A percentile compares a stretch with the other conserved stretches of the same genome.
Conservation (phyloP, 64 coral and sea anemone species). For the Stichodactyla helianthus region DNA sequence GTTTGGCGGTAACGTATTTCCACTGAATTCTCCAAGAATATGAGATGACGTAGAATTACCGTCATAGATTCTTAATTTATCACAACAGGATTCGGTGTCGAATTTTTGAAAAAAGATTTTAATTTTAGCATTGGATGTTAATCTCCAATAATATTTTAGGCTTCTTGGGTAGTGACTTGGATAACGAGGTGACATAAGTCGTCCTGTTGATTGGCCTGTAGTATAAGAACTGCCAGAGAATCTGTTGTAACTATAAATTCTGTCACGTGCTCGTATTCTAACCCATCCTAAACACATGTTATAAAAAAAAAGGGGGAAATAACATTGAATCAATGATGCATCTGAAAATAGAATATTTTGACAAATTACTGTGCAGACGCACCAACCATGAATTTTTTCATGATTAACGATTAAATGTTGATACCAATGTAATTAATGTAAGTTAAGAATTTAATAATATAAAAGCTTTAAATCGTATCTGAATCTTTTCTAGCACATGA, state of each 20-base stretch:
- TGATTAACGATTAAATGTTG: too few relatives aligned
- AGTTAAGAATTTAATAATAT: too few relatives aligned
- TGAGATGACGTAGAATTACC: not conserved
- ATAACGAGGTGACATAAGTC: not conserved
- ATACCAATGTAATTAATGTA: too few relatives aligned
- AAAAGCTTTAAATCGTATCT: too few relatives aligned
- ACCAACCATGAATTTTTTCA: too few relatives aligned
- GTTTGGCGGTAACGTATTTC: not conserved
- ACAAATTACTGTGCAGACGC: too few relatives aligned
- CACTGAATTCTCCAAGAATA: conserved; percentile 8
- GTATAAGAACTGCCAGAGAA: not conserved
- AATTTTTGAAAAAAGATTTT: not conserved
- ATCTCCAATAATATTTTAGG: not conserved
- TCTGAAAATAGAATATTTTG: too few relatives aligned
- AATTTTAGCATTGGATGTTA: conserved; percentile 1
- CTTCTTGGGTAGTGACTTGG: not conserved
- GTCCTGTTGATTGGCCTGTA: not conserved
- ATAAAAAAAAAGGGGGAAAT: not conserved
- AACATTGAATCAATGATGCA: too few relatives aligned
- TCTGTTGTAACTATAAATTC: not conserved
- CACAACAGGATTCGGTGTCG: not conserved
- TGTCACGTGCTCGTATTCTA: not conserved
- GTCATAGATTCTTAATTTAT: conserved; percentile 25
- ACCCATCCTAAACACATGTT: not conserved
- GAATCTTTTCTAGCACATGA: too few relatives aligned